Conservation (phyloP, 2,888 invertebrate genomes). For the Cataglyphis altisquamis region DNA sequence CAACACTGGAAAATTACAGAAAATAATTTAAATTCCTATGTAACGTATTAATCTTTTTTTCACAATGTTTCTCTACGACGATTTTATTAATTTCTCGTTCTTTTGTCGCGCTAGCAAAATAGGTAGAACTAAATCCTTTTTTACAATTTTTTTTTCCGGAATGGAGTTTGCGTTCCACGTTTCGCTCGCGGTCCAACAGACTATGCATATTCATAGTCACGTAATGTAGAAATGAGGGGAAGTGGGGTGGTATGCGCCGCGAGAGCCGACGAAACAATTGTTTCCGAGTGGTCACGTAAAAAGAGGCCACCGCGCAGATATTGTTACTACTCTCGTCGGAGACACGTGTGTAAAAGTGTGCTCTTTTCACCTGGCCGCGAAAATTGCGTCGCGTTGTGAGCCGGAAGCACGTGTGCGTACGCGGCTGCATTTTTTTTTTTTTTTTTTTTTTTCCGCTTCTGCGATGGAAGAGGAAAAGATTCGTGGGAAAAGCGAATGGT, state of each 20-base stretch:
- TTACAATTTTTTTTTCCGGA: not conserved
- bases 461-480: not conserved
- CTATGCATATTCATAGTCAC: slow-evolving; percentile 63
- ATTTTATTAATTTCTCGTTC: not conserved
- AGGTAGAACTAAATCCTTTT: not conserved
- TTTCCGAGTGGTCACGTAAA: slow-evolving; percentile 53
- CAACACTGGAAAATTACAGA: not conserved
- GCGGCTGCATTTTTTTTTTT: not conserved
- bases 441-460: not conserved
- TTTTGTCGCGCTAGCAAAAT: not conserved
- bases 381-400: not conserved
- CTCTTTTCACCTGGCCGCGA: slow-evolving; percentile 11
- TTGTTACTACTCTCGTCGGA: slow-evolving; percentile 19
- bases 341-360: slow-evolving; percentile 9
- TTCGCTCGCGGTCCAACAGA: slow-evolving; percentile 29
- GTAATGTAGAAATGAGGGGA: slow-evolving; percentile 42
- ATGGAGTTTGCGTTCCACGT: slow-evolving; percentile 20
- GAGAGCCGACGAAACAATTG: slow-evolving; percentile 49
- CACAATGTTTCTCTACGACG: not conserved
- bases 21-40: not conserved
- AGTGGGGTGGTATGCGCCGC: not conserved
- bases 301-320: slow-evolving; percentile 60
- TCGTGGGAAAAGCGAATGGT: not conserved
- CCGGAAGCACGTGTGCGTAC: not conserved
- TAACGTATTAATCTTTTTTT: not conserved